A percentile compares a stretch with the other conserved stretches of the same genome.
Conservation (phyloP, 2,797 vertebrate genomes). For the Microctenopoma lineatum region DNA sequence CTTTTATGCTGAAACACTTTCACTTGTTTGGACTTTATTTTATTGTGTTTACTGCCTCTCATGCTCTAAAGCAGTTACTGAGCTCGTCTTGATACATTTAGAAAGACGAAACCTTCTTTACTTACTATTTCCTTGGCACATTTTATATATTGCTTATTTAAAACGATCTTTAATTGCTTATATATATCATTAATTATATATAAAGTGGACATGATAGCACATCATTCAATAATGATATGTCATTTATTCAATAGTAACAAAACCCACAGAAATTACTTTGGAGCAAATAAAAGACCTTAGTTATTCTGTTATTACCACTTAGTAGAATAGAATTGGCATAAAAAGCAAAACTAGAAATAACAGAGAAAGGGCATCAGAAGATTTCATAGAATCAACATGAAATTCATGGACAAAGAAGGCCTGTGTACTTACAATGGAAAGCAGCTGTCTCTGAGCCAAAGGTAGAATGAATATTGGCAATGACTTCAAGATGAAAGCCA, state of each 20-base stretch:
- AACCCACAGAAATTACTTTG: constrained; percentile 15
- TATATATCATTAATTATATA: background rate
- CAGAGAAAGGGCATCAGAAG: background rate
- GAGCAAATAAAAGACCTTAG: background rate
- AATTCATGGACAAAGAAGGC: constrained; percentile 14
- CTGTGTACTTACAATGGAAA: constrained; percentile 22
- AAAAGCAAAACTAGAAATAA: background rate
- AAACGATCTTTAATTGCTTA: constrained; percentile 9
- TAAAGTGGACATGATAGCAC: constrained; percentile 14
- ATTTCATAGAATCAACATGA: constrained; percentile 13
- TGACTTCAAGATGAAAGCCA: constrained; percentile 44
- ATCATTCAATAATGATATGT: constrained; percentile 9
- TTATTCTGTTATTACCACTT: constrained; percentile 12
- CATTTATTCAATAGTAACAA: constrained; percentile 18
- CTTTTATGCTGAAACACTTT: constrained; percentile 10
- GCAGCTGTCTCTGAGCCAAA: constrained; percentile 31
- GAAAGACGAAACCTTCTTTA: background rate
- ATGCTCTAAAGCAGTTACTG: background rate
- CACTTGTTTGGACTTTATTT: constrained; percentile 21
- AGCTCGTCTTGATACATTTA: background rate
- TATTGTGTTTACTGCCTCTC: background rate
- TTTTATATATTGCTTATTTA: constrained; percentile 5
- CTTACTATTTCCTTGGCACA: background rate
- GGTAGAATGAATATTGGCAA: constrained; percentile 21
- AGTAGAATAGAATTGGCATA: background rate